Percentiles rank a stretch among this genome's conserved stretches.
These are phyloP conservation scores for Miichthys miiuy DNA, from an alignment of 2,797 vertebrate species.

Conservation along the genomic window DNA sequence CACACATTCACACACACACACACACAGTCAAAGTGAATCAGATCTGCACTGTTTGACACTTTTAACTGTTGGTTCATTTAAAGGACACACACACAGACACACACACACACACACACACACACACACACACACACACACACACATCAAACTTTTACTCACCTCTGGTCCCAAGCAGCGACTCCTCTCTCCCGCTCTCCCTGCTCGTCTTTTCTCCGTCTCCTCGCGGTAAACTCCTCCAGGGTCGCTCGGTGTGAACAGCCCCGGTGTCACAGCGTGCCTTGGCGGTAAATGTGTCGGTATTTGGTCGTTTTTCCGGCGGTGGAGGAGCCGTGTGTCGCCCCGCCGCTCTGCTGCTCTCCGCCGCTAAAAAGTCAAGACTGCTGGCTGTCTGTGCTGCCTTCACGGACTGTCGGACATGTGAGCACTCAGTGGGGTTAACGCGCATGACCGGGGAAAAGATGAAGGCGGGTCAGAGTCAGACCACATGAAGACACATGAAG, in stretches of 20 bases:
- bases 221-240: constrained; percentile 8
- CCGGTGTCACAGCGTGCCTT: too few species aligned
- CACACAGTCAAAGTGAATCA: constrained; percentile 1
- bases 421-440: not conserved
- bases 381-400: constrained; percentile 48
- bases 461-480: constrained; percentile 35
- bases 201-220: not conserved
- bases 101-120: not conserved
- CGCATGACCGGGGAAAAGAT: constrained; percentile 14
- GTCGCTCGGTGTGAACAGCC: not conserved
- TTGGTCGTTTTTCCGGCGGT: not conserved
- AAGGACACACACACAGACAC: constrained; percentile 1
- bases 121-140: too few species aligned
- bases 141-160: constrained; percentile 53
- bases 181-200: constrained; percentile 1
- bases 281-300: not conserved
- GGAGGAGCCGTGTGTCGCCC: not conserved
- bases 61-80: constrained; percentile 10
- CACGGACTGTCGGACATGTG: constrained; percentile 46
- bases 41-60: constrained; percentile 39
- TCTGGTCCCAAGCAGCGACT: constrained; percentile 53
- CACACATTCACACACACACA: too few species aligned
- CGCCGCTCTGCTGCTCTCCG: not conserved
- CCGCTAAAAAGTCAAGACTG: constrained; percentile 27
- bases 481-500: not conserved